These are phyloP conservation scores for Pyrrhosoma nymphula DNA, from an alignment of 2,888 invertebrate genomes.

Conservation along the genomic window DNA sequence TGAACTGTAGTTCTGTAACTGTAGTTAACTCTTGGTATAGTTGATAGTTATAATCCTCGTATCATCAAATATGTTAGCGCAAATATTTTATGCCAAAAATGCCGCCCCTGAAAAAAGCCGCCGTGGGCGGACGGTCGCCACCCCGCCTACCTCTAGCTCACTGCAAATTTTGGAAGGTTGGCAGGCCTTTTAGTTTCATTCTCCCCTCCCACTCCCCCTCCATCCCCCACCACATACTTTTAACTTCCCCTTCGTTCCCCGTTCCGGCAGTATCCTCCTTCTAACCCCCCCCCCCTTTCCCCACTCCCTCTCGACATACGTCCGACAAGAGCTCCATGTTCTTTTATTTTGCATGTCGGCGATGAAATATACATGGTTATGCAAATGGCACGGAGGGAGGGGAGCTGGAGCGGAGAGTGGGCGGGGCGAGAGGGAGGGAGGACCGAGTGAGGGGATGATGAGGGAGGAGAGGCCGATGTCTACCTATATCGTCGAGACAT, in stretches of 20 bases:
- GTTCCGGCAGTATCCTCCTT: not conserved
- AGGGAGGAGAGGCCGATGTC: not conserved
- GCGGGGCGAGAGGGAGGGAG: not conserved
- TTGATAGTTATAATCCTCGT: too few species aligned
- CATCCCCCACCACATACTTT: too few species aligned
- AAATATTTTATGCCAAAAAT: too few species aligned
- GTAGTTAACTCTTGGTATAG: too few species aligned
- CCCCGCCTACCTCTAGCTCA: too few species aligned
- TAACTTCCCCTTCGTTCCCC: too few species aligned
- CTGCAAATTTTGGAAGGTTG: not conserved
- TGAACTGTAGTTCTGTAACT: too few species aligned
- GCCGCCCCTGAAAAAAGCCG: too few species aligned
- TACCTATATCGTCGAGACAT: not conserved
- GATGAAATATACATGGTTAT: constrained; percentile 18
- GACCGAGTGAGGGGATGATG: too few species aligned
- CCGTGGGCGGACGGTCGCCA: too few species aligned
- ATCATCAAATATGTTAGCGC: too few species aligned
- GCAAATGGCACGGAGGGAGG: not conserved
- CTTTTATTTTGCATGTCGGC: not conserved
- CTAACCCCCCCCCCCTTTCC: not conserved
- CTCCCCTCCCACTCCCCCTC: too few species aligned
- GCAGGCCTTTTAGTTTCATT: not conserved
- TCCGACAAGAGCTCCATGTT: not conserved
- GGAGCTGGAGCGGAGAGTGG: not conserved
- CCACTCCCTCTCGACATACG: not conserved